Conservation (phyloP, 2,888 invertebrate species). For the Calephelis perditalis region DNA sequence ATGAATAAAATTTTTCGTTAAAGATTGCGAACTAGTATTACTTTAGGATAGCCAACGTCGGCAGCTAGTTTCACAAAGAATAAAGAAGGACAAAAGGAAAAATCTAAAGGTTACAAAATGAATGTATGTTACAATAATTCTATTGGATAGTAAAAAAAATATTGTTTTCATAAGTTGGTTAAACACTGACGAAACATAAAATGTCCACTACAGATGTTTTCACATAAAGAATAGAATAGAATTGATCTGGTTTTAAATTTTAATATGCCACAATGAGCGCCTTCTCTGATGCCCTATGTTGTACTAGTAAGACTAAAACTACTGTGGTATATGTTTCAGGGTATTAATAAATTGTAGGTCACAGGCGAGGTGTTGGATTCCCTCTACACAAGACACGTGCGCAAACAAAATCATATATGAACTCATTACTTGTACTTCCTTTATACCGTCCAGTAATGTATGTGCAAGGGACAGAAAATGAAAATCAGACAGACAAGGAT, state of each 20-base stretch:
- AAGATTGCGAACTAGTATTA: too few species aligned
- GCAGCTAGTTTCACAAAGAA: too few species aligned
- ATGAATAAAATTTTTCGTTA: too few species aligned
- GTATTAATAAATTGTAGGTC: slow-evolving; percentile 27
- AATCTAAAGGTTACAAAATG: too few species aligned
- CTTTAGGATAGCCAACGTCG: too few species aligned
- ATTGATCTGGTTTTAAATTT: too few species aligned
- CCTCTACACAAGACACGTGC: slow-evolving; percentile 74
- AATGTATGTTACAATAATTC: too few species aligned
- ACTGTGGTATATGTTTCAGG: slow-evolving; percentile 15
- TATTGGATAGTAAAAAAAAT: too few species aligned
- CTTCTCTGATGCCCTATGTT: not conserved
- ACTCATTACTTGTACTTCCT: slow-evolving; percentile 78
- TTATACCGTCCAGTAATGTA: slow-evolving; percentile 52
- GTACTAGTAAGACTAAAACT: not conserved
- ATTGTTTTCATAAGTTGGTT: too few species aligned
- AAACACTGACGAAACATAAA: too few species aligned
- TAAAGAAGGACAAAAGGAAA: too few species aligned
- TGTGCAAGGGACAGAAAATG: slow-evolving; percentile 70
- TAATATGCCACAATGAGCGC: not conserved
- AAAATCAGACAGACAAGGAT: slow-evolving; percentile 46
- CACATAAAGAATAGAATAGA: not conserved
- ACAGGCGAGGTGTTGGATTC: slow-evolving; percentile 62
- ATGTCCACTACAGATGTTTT: slow-evolving; percentile 2
- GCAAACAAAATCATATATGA: slow-evolving; percentile 64